A percentile compares a stretch with the other conserved stretches of the same genome.
Evolutionary conservation across 2,797 vertebrate species (phyloP).

Genomic region (Simalia tracyae): DNA sequence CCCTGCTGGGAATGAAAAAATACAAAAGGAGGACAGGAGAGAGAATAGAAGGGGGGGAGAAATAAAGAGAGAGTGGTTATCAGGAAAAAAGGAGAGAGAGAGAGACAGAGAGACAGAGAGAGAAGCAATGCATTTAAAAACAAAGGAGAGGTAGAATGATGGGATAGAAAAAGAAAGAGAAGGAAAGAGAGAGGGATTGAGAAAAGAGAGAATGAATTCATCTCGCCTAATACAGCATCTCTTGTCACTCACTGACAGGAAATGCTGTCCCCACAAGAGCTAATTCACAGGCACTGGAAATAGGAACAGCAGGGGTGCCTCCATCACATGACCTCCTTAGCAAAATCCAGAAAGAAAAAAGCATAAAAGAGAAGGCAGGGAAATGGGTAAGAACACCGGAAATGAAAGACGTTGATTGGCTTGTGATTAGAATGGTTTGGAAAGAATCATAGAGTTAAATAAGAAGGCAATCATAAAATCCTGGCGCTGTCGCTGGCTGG

Average conservation of each 20-base stretch:
- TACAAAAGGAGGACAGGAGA: conserved; percentile 68
- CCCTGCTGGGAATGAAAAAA: conserved; percentile 74
- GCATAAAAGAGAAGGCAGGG: background rate
- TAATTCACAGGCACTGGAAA: background rate
- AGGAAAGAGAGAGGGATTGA: conserved; percentile 31
- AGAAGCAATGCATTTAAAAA: conserved; percentile 19
- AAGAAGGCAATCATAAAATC: background rate
- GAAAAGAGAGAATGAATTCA: conserved; percentile 49
- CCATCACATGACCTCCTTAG: conserved; percentile 31
- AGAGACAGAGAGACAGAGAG: conserved; percentile 39
- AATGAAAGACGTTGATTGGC: background rate
- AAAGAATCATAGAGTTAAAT: background rate
- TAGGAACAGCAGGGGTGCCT: conserved; percentile 31
- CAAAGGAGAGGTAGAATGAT: conserved; percentile 27
- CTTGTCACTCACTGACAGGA: conserved; percentile 38
- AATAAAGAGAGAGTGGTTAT: conserved; percentile 46
- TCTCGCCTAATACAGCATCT: conserved; percentile 45
- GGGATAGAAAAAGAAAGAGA: conserved; percentile 29
- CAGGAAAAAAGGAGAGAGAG: conserved; percentile 18
- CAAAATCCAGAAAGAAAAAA: conserved; percentile 12
- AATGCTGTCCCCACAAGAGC: conserved; percentile 44
- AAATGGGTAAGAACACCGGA: conserved; percentile 13
- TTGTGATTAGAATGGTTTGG: background rate
- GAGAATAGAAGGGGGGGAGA: conserved; percentile 65
- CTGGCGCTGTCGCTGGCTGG: background rate